Percentiles rank a stretch among this genome's conserved stretches.
These are phyloP conservation scores for Pelosia muscerda DNA, from an alignment of 2,888 invertebrate genomes.

Conservation along the genomic window DNA sequence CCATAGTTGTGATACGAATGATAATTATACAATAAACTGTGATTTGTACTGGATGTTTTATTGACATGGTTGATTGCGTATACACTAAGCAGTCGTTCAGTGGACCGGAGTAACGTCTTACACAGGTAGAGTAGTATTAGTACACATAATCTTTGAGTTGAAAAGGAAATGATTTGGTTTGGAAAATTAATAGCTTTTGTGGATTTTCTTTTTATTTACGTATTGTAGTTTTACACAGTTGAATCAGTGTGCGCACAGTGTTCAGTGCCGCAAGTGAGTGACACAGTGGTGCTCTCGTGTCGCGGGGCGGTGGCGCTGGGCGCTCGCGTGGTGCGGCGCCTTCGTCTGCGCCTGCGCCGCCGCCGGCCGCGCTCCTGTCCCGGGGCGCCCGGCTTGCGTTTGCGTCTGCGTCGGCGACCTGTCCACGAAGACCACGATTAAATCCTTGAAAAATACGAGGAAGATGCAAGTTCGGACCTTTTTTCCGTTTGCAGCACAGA, in stretches of 20 bases:
- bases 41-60: constrained; percentile 1
- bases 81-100: too few relatives aligned
- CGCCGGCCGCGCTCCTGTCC: not conserved
- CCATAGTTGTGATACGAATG: not conserved
- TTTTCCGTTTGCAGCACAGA: too few relatives aligned
- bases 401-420: not conserved
- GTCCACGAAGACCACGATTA: not conserved
- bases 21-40: not conserved
- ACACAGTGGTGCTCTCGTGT: not conserved
- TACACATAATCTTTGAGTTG: too few relatives aligned
- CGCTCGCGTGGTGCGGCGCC: not conserved
- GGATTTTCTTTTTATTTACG: not conserved
- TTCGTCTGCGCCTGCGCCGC: not conserved
- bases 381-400: not conserved
- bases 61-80: too few relatives aligned
- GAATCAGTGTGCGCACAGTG: not conserved
- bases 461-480: too few relatives aligned
- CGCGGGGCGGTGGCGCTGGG: not conserved
- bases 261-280: too few relatives aligned
- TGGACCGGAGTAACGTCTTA: too few relatives aligned
- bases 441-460: too few relatives aligned
- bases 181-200: not conserved
- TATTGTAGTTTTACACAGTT: not conserved
- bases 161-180: not conserved
- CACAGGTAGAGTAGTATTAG: too few relatives aligned